These are phyloP conservation scores for Cygnus buccinator DNA, from an alignment of 2,113 vertebrate species.

Conservation along the genomic window DNA sequence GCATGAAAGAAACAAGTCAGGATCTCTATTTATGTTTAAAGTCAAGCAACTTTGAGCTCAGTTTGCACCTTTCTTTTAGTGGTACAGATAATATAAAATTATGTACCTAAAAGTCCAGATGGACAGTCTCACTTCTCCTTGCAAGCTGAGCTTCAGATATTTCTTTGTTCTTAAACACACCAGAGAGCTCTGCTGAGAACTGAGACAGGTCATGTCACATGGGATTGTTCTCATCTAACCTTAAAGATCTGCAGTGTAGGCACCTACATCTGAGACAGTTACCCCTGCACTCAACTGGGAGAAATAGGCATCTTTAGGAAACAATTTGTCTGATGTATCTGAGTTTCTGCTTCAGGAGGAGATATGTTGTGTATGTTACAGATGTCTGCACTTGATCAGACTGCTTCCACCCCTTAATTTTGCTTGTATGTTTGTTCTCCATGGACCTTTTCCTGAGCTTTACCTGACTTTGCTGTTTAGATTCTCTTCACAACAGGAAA, in stretches of 20 bases:
- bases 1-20: background rate
- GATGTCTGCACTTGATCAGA: background rate
- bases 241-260: background rate
- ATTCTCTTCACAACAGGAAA: background rate
- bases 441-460: background rate
- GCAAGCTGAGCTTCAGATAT: background rate
- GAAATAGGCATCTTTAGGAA: background rate
- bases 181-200: background rate
- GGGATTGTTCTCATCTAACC: background rate
- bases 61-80: background rate
- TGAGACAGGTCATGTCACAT: background rate
- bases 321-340: background rate
- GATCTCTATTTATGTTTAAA: background rate
- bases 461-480: background rate
- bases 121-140: background rate
- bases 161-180: background rate
- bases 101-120: background rate
- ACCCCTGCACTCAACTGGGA: background rate
- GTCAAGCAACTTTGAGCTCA: background rate
- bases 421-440: background rate
- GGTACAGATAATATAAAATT: background rate
- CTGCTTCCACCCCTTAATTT: background rate
- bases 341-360: background rate
- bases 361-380: background rate
- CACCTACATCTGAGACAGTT: background rate